Evolutionary conservation across 2,113 vertebrate genomes (phyloP).

Genomic region (Leptodactylus fuscus): DNA sequence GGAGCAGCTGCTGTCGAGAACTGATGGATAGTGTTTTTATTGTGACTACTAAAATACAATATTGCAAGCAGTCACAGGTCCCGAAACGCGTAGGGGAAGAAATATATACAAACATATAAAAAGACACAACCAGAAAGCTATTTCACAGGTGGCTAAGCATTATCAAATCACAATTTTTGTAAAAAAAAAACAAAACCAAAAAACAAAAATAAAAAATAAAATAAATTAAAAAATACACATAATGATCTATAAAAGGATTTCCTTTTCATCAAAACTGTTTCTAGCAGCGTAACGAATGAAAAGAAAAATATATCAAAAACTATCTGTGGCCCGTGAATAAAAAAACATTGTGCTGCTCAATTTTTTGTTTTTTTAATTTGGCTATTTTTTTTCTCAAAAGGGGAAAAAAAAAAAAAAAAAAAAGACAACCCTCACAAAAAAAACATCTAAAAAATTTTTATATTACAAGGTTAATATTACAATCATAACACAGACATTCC

Average conservation of each 20-base stretch:
- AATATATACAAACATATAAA: slow-evolving; percentile 60
- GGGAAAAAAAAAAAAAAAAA: slow-evolving; percentile 55
- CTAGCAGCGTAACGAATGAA: slow-evolving; percentile 61
- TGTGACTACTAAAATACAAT: slow-evolving; percentile 76
- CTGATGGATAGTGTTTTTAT: slow-evolving; percentile 96
- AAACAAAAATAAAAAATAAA: background rate
- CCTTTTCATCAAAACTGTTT: slow-evolving; percentile 61
- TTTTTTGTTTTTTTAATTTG: slow-evolving; percentile 13
- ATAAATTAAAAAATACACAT: slow-evolving; percentile 54
- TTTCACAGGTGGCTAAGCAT: slow-evolving; percentile 77
- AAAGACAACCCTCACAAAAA: background rate
- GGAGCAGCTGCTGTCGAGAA: slow-evolving; percentile 90
- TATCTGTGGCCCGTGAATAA: slow-evolving; percentile 46
- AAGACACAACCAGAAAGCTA: slow-evolving; percentile 68
- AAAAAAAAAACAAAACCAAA: slow-evolving; percentile 2
- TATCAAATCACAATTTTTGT: slow-evolving; percentile 66
- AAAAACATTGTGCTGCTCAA: slow-evolving; percentile 63
- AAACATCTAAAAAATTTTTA: background rate
- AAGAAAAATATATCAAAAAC: slow-evolving; percentile 21
- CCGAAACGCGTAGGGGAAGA: slow-evolving; percentile 74
- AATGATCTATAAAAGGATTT: slow-evolving; percentile 62
- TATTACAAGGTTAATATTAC: slow-evolving; percentile 18
- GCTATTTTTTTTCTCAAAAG: slow-evolving; percentile 51
- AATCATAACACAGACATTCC: slow-evolving; percentile 4
- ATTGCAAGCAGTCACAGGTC: slow-evolving; percentile 75